Evolutionary conservation across 2,113 vertebrate genomes (phyloP).

Genomic region (Hippocampus mohnikei): DNA sequence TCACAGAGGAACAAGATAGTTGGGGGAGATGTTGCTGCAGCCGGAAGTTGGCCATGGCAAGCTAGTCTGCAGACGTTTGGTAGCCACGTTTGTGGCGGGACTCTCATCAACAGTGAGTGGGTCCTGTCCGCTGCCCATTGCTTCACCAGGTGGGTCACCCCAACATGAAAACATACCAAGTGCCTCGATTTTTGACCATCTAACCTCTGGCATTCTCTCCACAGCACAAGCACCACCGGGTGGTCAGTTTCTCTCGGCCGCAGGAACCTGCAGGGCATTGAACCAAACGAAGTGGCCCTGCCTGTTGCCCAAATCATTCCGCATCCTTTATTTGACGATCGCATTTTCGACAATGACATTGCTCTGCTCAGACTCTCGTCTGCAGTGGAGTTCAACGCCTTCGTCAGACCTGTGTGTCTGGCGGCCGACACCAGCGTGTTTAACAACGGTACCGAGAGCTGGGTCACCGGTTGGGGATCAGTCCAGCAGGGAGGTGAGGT

Average conservation of each 20-base stretch:
- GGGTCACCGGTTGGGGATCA: constrained; percentile 76
- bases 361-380: constrained; percentile 58
- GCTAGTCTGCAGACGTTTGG: constrained; percentile 50
- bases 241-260: constrained; percentile 25
- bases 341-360: constrained; percentile 63
- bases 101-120: constrained; percentile 59
- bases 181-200: neutral
- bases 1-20: constrained; percentile 49
- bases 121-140: constrained; percentile 78
- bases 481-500: constrained; percentile 63
- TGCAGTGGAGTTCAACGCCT: constrained; percentile 49
- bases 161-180: neutral
- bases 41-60: constrained; percentile 71
- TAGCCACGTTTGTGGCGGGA: constrained; percentile 72
- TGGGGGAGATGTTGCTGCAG: constrained; percentile 41
- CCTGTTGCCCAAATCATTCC: constrained; percentile 18
- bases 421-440: constrained; percentile 59
- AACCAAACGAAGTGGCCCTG: constrained; percentile 4
- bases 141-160: constrained; percentile 43
- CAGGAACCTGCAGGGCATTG: neutral
- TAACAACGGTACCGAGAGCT: constrained; percentile 56
- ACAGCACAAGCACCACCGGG: neutral
- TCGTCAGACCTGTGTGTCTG: constrained; percentile 69
- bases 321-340: constrained; percentile 40
- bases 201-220: neutral